A percentile compares a stretch with the other conserved stretches of the same genome.
Evolutionary conservation across 2,888 invertebrate species (phyloP).

Genomic region (Standfussiana lucernea): DNA sequence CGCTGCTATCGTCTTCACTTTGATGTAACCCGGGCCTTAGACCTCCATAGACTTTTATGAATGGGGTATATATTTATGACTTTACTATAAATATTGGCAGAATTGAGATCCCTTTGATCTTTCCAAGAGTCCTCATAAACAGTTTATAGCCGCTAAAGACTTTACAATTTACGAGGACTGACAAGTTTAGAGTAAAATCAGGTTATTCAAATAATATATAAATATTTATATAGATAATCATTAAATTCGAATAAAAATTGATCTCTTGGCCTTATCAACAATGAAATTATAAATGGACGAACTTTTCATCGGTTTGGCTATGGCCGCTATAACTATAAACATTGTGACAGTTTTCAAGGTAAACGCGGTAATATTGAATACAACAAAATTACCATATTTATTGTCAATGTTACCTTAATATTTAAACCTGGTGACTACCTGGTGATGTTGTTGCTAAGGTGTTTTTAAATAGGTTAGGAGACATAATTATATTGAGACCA

Average conservation of each 20-base stretch:
- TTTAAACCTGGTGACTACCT: not conserved
- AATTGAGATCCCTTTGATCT: not conserved
- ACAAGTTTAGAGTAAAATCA: not conserved
- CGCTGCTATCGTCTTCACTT: not conserved
- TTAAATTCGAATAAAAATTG: conserved; percentile 10
- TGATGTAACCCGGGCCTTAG: not conserved
- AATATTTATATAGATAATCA: not conserved
- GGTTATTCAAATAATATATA: not conserved
- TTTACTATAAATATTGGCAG: not conserved
- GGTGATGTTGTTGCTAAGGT: conserved; percentile 28
- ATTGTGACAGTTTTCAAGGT: conserved; percentile 51
- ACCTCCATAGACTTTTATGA: not conserved
- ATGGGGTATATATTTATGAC: not conserved
- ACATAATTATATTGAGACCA: not conserved
- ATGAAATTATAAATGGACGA: conserved; percentile 23
- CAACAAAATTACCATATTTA: conserved; percentile 39
- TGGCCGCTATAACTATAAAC: conserved; percentile 14
- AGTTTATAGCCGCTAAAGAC: not conserved
- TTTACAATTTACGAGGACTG: not conserved
- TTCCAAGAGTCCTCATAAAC: not conserved
- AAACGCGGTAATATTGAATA: conserved; percentile 30
- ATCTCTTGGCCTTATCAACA: conserved; percentile 18
- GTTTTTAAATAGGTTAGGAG: not conserved
- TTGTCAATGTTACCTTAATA: conserved; percentile 18
- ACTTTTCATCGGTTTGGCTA: conserved; percentile 2